Evolutionary conservation across 53 echinoderm and acorn worm species (phyloP).

Genomic region (Actinopyga echinites): DNA sequence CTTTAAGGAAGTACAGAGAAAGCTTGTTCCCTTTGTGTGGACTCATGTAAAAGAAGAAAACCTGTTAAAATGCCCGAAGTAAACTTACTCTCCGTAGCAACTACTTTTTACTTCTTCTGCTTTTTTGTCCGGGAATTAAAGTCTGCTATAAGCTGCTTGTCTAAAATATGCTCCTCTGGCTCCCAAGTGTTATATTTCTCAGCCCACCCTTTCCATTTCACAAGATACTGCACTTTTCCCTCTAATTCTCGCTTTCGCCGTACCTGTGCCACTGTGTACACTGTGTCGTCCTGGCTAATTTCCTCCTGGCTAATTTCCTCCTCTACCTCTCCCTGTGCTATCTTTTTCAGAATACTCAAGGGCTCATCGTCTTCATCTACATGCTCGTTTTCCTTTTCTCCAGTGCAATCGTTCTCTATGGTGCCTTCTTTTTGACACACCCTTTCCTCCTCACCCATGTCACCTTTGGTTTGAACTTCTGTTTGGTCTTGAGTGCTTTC

Average conservation of each 20-base stretch:
- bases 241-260: not conserved
- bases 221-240: constrained; percentile 23
- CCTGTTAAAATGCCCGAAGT: too few species aligned
- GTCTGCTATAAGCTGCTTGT: not conserved
- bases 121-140: not conserved
- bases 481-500: too few species aligned
- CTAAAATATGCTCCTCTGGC: constrained; percentile 37
- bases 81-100: too few species aligned
- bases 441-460: not conserved
- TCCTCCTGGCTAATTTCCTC: not conserved
- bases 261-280: constrained; percentile 11
- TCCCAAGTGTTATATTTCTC: constrained; percentile 25
- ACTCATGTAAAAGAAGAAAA: too few species aligned
- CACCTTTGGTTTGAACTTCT: not conserved
- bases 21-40: too few species aligned
- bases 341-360: not conserved
- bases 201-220: constrained; percentile 12
- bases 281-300: not conserved
- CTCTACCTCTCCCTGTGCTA: too few species aligned
- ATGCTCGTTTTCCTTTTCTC: not conserved
- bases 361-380: not conserved
- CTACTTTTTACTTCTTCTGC: not conserved
- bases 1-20: too few species aligned
- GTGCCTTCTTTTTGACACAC: not conserved
- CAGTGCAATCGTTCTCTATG: not conserved